A percentile compares a stretch with the other conserved stretches of the same genome.
Conservation (phyloP, 2,113 vertebrate genomes). For the Hippocampus barbouri region DNA sequence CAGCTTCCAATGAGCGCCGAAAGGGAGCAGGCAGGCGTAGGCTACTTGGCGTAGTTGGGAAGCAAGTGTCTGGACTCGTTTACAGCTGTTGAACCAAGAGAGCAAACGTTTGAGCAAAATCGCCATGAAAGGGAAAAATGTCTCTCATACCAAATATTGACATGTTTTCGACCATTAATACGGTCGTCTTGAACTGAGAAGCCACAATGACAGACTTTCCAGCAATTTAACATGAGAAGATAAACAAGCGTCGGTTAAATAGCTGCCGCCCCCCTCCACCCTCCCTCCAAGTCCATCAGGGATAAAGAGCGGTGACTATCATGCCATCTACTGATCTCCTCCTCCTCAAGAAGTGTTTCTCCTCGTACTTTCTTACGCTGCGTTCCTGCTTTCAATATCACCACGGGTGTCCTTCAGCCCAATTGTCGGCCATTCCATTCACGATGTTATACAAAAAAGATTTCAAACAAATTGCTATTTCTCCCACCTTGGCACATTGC, state of each 20-base stretch:
- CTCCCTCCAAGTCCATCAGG: conserved; percentile 32
- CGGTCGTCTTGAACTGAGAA: neutral
- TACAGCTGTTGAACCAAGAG: no score
- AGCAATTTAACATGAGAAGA: conserved; percentile 33
- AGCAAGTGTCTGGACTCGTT: no score
- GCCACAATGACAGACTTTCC: conserved; percentile 2
- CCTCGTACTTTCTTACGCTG: conserved; percentile 38
- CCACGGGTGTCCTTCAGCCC: conserved; percentile 60
- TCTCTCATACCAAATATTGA: conserved; percentile 1
- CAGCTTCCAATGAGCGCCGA: no score
- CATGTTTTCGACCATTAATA: neutral
- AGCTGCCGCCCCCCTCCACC: conserved; percentile 2
- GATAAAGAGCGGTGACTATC: conserved; percentile 60
- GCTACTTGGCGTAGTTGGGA: no score
- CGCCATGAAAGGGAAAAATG: neutral
- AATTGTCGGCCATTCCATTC: conserved; percentile 56
- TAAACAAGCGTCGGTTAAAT: conserved; percentile 36
- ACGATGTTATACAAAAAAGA: conserved; percentile 64
- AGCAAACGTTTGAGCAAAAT: no score
- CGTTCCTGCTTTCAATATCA: conserved; percentile 51
- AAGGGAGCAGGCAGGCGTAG: no score
- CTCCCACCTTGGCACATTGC: conserved; percentile 60
- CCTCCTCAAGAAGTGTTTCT: conserved; percentile 50
- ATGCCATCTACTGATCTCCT: conserved; percentile 68
- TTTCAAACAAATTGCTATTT: conserved; percentile 64